Evolutionary conservation across 2,888 invertebrate species (phyloP), one percentile per base, ranked within the genome.

Genomic region (Cyclophora punctaria): DNA sequence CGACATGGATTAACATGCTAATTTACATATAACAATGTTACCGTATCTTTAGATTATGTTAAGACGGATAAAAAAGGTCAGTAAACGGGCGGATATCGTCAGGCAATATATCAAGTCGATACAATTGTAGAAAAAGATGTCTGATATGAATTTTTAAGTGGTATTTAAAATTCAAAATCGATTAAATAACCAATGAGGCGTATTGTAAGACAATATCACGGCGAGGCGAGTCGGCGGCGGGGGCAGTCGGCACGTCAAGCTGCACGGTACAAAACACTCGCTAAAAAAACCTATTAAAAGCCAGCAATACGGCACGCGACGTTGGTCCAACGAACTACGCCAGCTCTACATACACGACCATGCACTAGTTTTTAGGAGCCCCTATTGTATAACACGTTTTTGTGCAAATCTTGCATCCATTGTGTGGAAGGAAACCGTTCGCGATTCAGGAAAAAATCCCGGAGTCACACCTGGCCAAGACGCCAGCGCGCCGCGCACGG

Each of bases 361-460:
- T 76, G 76, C 78, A 73, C 69, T 71, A 73, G 64, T 75, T 78
- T 78, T 64, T 59, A 54, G 58, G 61, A 59, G 57, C 69, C 74
- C 78, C 72, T 70, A 73, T 75, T 75, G 75, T 73, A 73, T 70
- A 67, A 72, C 71, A 74, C 66, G 81, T 85, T 87, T 85, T 86
- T 87, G 83, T 82, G 85, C 83, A 80, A 85, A 85, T 83, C 84
- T 84, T 78, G 78, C 78, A 78, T 73, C 75, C 67, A 83, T 85
- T 86, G 85, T 84, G 68, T 57, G 67, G 76, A 77, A 78, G 71
- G 79, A 78, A 80, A 78, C 75, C 76, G 75, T 69, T 69, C 64
- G 79, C 78, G 77, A 80, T 67, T 66, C 67, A 68, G 73, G 68
- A 71, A 78, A 71, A 73, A 75, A 63, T 63, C 4, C 46, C 48